These are phyloP conservation scores for Pelagia noctiluca DNA, from an alignment of 30 jellyfish, hydroid and myxozoan species.

Conservation along the genomic window DNA sequence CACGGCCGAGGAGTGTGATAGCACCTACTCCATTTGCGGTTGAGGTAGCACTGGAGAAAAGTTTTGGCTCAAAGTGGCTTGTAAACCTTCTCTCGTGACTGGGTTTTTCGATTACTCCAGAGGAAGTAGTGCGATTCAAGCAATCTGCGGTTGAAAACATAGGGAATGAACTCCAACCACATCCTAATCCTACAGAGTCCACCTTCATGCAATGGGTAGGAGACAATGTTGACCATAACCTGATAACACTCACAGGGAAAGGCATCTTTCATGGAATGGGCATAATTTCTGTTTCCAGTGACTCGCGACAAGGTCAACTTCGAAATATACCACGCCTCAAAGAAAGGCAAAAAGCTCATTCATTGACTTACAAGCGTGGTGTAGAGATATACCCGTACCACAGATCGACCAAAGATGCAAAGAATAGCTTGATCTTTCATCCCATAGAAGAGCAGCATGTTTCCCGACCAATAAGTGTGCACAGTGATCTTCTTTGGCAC, in stretches of 20 bases:
- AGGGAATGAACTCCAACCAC: background rate
- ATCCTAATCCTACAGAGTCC: background rate
- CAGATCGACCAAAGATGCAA: background rate
- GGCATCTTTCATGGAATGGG: slow-evolving; percentile 25
- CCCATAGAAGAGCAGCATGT: background rate
- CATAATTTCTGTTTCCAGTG: background rate
- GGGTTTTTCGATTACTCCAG: slow-evolving; percentile 23
- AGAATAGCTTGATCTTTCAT: background rate
- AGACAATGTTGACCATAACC: slow-evolving; percentile 35
- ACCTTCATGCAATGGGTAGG: slow-evolving; percentile 25
- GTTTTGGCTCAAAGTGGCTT: background rate
- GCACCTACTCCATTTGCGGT: slow-evolving; percentile 23
- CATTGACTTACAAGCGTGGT: background rate
- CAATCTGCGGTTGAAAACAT: background rate
- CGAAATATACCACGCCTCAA: background rate
- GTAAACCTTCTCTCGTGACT: slow-evolving; percentile 14
- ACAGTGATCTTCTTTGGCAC: slow-evolving; percentile 43
- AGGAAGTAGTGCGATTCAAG: slow-evolving; percentile 21
- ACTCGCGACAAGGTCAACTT: background rate
- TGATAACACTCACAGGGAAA: slow-evolving; percentile 17
- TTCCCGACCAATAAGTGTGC: background rate
- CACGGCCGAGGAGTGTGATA: slow-evolving; percentile 28
- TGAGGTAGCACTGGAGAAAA: background rate
- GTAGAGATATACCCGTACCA: background rate
- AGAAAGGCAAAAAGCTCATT: background rate